A percentile compares a stretch with the other conserved stretches of the same genome.
These are phyloP conservation scores for Hyposmocoma kahamanoa DNA, from an alignment of 1,140 invertebrate genomes.

Conservation along the genomic window DNA sequence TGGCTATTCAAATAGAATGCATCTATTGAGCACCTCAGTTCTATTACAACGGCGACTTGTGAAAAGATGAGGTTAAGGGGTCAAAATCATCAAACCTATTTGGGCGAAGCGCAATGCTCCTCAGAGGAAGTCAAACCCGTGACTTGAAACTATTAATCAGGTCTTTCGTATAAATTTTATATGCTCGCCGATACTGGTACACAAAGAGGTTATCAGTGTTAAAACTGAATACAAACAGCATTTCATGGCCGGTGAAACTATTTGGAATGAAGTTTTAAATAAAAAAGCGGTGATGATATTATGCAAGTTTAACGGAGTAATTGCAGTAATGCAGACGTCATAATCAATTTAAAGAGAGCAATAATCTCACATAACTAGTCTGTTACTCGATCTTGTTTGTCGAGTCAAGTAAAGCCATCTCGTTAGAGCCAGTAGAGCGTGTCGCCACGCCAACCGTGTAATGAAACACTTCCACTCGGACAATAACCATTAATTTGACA, in stretches of 20 bases:
- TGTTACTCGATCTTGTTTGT: constrained; percentile 29
- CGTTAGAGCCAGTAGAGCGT: constrained; percentile 53
- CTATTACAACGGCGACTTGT: constrained; percentile 13
- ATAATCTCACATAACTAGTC: constrained; percentile 14
- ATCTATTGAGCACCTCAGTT: constrained; percentile 18
- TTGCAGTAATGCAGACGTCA: no score
- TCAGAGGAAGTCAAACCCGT: constrained; percentile 20
- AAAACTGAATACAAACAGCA: no score
- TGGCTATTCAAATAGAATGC: constrained; percentile 16
- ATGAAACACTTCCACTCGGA: constrained; percentile 64
- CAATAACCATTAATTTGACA: constrained; percentile 61
- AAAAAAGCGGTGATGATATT: no score
- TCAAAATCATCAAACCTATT: constrained; percentile 31
- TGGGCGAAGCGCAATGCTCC: constrained; percentile 12
- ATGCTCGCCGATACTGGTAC: constrained; percentile 11
- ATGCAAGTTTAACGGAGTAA: no score
- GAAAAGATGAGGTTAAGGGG: constrained; percentile 27
- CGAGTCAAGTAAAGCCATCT: constrained; percentile 48
- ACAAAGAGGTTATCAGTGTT: neutral
- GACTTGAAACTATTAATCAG: constrained; percentile 29
- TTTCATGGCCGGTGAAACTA: no score
- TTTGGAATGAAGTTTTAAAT: no score
- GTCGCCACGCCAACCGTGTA: constrained; percentile 52
- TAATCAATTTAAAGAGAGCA: no score
- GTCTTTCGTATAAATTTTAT: constrained; percentile 14